Conservation (phyloP, 2,113 vertebrate species). For the Leptobrachium ailaonicum region DNA sequence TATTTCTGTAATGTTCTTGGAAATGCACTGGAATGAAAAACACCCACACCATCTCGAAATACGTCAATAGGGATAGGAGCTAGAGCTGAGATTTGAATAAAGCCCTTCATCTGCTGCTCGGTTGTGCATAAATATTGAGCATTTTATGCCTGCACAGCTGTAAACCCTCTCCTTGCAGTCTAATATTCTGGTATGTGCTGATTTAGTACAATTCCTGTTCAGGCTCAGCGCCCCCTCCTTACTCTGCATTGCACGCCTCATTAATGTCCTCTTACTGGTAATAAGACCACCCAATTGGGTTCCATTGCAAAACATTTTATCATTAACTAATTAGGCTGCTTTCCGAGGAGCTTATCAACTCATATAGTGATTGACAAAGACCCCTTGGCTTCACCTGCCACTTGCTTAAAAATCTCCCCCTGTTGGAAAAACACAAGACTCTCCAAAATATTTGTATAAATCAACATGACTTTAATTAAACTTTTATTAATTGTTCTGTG, state of each 20-base stretch:
- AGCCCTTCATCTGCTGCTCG: not conserved
- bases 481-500: too few species aligned
- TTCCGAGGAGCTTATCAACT: not conserved
- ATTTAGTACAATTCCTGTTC: not conserved
- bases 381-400: not conserved
- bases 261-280: not conserved
- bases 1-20: too few species aligned
- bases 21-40: too few species aligned
- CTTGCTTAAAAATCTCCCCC: too few species aligned
- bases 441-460: too few species aligned
- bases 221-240: not conserved
- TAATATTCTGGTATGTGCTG: not conserved
- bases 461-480: too few species aligned
- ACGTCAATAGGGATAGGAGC: too few species aligned
- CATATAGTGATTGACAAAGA: constrained; percentile 3
- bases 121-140: not conserved
- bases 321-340: not conserved
- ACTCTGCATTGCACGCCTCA: not conserved
- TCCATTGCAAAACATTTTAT: not conserved
- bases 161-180: not conserved
- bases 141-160: not conserved
- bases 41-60: not conserved
- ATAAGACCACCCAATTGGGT: constrained; percentile 14
- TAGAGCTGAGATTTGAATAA: not conserved
- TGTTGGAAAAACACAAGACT: too few species aligned